Evolutionary conservation across 2,797 vertebrate genomes (phyloP).

Genomic region (Pipistrellus pygmaeus): DNA sequence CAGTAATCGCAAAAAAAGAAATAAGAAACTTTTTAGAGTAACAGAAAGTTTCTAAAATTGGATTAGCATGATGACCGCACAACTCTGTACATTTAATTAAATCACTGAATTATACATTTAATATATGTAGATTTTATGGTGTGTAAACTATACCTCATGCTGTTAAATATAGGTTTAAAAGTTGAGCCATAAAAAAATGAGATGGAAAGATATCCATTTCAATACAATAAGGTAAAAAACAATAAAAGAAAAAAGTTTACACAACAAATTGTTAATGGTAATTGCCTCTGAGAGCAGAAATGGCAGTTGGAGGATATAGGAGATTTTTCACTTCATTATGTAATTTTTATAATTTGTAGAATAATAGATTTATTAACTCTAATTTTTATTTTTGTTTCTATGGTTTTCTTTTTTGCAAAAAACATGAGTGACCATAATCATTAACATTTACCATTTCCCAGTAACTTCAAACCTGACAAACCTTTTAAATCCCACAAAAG

Average conservation of each 20-base stretch:
- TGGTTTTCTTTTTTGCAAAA: conserved; percentile 50
- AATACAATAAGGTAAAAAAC: not conserved
- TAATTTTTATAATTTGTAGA: conserved; percentile 38
- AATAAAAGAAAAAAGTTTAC: not conserved
- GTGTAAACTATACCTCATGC: not conserved
- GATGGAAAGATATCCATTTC: not conserved
- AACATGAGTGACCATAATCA: not conserved
- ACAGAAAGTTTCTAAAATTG: not conserved
- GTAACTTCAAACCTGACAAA: conserved; percentile 8
- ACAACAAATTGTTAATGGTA: not conserved
- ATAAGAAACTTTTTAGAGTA: not conserved
- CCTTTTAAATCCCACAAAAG: conserved; percentile 15
- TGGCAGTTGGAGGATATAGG: not conserved
- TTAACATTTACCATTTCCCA: not conserved
- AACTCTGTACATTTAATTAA: conserved; percentile 23
- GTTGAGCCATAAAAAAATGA: not conserved
- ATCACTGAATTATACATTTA: not conserved
- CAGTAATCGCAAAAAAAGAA: not conserved
- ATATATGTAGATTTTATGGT: not conserved
- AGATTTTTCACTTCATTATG: not conserved
- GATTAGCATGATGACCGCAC: not conserved
- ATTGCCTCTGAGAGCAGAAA: not conserved
- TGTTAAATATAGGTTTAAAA: conserved; percentile 25
- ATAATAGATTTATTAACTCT: conserved; percentile 26
- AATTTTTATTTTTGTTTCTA: conserved; percentile 31